Base-by-base conservation (phyloP, 2,888 invertebrate species). In the Thera britannica region DNA sequence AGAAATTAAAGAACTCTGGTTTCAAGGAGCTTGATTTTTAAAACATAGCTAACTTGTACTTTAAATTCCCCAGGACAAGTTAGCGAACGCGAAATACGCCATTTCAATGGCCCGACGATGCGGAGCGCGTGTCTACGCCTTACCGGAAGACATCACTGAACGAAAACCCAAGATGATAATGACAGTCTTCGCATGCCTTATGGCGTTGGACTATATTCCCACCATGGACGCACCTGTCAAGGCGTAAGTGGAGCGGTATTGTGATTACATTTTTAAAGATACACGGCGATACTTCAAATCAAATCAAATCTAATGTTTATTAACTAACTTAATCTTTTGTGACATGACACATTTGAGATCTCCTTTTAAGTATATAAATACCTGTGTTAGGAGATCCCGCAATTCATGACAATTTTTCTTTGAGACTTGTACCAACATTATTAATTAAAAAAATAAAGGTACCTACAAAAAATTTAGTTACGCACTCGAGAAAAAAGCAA, bases 141-240 rank as follows among this genome's bases (percentile, higher is more conserved):
- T 99, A 70, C 99, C 99, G 12, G 99, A 99, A 90, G 99, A 99
- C 94, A 99, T 99, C 83, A 97, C 98, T 49, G 99, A 99, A 94
- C 97, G 98, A 35, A 99, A 99, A 89, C 98, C 97, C 67, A 99
- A 99, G 94, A 98, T 99, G 99, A 98, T 99, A 69, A 98, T 99
- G 99, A 99, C 99, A 3, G 98, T 99, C 77, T 99, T 99, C 94
- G 99, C 99, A 41, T 99, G 99, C 88, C 95, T 99, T 83, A 99
- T 99, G 99, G 98, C 98, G 41, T 95, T 98, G 83, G 99, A 99
- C 94, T 98, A 98, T 92, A 96, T 98, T 82, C 98, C 98, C 75
- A 96, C 96, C 84, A 97, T 97, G 97, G 97, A 97, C 86, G 90
- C 90, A 72, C 93, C 93, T 51, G 83, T 84, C 63, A 81, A 79